Evolutionary conservation across 2,888 invertebrate species (phyloP).

Genomic region (Pachydiplax longipennis): DNA sequence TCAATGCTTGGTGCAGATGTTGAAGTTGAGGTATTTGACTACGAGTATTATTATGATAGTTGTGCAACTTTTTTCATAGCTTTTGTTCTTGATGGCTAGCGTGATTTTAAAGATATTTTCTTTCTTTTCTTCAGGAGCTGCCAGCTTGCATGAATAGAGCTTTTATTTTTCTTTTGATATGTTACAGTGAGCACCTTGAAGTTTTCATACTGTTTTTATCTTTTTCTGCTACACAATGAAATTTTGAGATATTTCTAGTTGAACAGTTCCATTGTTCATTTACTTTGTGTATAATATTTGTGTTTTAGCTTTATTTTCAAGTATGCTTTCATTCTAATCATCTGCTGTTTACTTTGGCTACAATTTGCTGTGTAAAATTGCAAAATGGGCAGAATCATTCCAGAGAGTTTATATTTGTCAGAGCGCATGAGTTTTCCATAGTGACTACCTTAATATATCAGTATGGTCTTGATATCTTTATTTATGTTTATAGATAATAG

Average conservation of each 20-base stretch:
- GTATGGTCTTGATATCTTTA: no score
- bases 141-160: neutral
- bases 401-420: no score
- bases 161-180: neutral
- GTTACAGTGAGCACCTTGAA: neutral
- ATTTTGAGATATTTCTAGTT: neutral
- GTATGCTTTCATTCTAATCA: neutral
- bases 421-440: no score
- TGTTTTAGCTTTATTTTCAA: neutral
- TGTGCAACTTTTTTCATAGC: neutral
- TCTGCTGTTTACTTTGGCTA: neutral
- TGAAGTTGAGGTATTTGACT: slow-evolving; percentile 58
- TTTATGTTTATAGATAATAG: no score
- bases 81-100: neutral
- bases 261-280: neutral
- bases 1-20: slow-evolving; percentile 73
- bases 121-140: neutral
- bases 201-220: neutral
- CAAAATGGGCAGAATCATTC: no score
- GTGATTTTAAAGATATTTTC: neutral
- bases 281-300: neutral
- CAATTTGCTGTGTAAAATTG: no score
- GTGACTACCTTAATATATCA: no score
- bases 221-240: no score
- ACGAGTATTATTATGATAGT: neutral